Evolutionary conservation across 1,140 invertebrate species (phyloP).

Genomic region (Caenorhabditis latens): DNA sequence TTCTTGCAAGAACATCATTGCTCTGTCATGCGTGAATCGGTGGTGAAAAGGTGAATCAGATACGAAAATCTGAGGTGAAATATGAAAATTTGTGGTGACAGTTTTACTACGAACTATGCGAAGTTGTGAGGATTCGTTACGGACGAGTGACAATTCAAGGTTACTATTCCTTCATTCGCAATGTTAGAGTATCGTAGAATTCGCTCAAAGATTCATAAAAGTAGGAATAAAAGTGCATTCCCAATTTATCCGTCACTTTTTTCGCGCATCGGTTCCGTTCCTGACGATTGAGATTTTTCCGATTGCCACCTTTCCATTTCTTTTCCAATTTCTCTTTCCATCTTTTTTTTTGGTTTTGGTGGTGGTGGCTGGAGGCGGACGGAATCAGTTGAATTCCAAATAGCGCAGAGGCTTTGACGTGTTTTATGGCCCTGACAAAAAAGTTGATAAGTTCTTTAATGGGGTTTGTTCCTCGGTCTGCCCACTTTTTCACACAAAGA

Average conservation of each 20-base stretch:
- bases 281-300: background rate
- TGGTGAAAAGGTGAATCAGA: background rate
- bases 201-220: background rate
- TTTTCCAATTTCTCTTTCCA: background rate
- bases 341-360: background rate
- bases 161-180: no score
- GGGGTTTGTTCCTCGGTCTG: slow-evolving; percentile 17
- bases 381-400: background rate
- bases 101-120: background rate
- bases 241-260: slow-evolving; percentile 47
- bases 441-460: slow-evolving; percentile 31
- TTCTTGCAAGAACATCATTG: slow-evolving; percentile 6
- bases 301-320: background rate
- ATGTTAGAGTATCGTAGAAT: background rate
- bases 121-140: background rate
- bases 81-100: slow-evolving; percentile 38
- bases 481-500: background rate
- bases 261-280: slow-evolving; percentile 5
- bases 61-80: background rate
- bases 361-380: background rate
- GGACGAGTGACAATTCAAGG: slow-evolving; percentile 4
- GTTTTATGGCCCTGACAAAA: background rate
- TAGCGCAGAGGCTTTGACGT: background rate
- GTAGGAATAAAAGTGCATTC: slow-evolving; percentile 3
- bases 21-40: slow-evolving; percentile 4